Evolutionary conservation across 2,113 vertebrate genomes (phyloP), one percentile per base, ranked within the genome.

Genomic region (Ctenomys sociabilis): DNA sequence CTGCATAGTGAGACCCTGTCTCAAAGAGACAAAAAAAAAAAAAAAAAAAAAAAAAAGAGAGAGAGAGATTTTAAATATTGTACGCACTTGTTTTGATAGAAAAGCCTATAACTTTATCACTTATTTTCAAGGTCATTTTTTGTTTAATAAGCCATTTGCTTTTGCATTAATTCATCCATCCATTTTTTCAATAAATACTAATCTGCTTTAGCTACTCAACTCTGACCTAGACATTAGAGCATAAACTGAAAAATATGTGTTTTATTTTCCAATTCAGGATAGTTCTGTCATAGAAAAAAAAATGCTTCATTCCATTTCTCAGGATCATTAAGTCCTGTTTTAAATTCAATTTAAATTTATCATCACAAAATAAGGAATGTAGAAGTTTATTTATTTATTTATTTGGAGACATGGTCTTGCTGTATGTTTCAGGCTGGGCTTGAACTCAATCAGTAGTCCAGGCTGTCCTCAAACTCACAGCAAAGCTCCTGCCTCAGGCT

Each of bases 131-230:
- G 14, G 12, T 10, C 0, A 37, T 80, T 70, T 52, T 90, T 37
- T 64, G 1, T 35, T 82, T 75, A 49, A 82, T 82, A 90, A 91
- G 81, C 4, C 1, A 35, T 82, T 90, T 78, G 4, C 49, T 52
- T 78, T 86, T 87, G 81, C 22, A 63, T 82, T 86, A 5, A 91
- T 83, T 72, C 24, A 75, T 93, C 66, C 24, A 73, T 52, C 1
- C 43, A 90, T 54, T 95, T 43, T 37, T 28, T 63, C n/a, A 85
- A 83, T 95, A 84, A 91, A 87, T 96, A 77, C 49, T 68, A 26
- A 87, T 63, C 49, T 88, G 4, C 14, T 88, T 17, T 17, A 66
- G 54, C 14, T 35, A 73, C 5, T 19, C 19, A 73, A 75, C 32
- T n/a, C 40, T 43, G 26, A 68, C 7, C 66, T 75, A 49, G 19